These are phyloP conservation scores for Vimba vimba DNA, from an alignment of 2,113 vertebrate species.

Conservation along the genomic window DNA sequence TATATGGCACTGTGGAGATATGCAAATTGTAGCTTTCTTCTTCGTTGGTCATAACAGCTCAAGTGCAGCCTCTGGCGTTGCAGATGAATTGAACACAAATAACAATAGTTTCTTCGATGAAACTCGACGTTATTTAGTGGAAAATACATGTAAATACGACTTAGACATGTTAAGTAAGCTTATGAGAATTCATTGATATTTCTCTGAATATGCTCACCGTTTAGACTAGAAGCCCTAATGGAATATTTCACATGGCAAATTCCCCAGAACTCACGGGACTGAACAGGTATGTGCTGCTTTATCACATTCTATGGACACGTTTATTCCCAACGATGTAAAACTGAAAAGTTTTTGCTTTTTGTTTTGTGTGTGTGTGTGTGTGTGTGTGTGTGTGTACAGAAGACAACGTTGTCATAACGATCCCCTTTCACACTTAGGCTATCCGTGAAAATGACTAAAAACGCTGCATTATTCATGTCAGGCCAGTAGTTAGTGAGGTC, in stretches of 20 bases:
- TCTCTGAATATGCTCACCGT: background rate
- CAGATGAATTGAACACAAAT: background rate
- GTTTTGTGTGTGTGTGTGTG: too few relatives aligned
- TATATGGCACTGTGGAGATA: too few relatives aligned
- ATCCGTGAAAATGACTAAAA: too few relatives aligned
- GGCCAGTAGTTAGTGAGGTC: too few relatives aligned
- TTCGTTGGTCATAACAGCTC: background rate
- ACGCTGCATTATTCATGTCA: too few relatives aligned
- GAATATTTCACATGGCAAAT: background rate
- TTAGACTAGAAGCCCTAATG: background rate
- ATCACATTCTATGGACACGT: background rate
- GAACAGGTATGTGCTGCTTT: slow-evolving; percentile 5
- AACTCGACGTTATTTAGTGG: background rate
- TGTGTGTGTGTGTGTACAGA: too few relatives aligned
- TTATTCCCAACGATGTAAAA: too few relatives aligned
- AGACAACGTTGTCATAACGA: too few relatives aligned
- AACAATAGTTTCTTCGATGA: background rate
- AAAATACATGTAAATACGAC: background rate
- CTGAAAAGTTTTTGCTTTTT: too few relatives aligned
- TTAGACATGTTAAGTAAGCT: background rate
- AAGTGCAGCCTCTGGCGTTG: background rate
- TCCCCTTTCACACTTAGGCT: too few relatives aligned
- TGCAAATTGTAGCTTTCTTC: background rate
- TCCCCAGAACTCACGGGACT: background rate
- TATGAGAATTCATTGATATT: background rate